A percentile compares a stretch with the other conserved stretches of the same genome.
These are phyloP conservation scores for Numida meleagris DNA, from an alignment of 2,113 vertebrate genomes.

Conservation along the genomic window DNA sequence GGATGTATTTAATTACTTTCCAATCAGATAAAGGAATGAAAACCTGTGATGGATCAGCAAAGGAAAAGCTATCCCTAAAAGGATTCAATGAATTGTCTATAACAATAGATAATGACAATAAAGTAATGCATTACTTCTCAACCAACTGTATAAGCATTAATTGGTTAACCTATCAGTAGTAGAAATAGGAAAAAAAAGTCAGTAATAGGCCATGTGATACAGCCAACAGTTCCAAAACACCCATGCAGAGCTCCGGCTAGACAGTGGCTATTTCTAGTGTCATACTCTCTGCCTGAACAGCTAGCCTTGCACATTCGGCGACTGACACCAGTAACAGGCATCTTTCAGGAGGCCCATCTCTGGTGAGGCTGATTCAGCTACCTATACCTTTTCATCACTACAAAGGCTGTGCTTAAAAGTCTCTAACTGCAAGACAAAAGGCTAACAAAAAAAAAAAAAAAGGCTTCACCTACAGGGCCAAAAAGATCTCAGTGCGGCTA, in stretches of 20 bases:
- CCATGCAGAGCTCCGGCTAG: background rate
- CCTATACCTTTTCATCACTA: background rate
- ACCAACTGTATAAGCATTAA: background rate
- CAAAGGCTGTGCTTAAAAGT: background rate
- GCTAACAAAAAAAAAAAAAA: background rate
- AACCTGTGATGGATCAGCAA: background rate
- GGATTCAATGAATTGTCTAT: background rate
- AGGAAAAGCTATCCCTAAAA: background rate
- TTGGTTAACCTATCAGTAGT: background rate
- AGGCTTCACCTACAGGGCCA: background rate
- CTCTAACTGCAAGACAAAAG: background rate
- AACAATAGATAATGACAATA: background rate
- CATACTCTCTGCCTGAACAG: background rate
- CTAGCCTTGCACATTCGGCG: background rate
- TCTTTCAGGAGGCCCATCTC: background rate
- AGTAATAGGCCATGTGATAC: background rate
- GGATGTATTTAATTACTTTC: conserved; percentile 1
- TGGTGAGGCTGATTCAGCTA: background rate
- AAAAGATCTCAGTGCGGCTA: background rate
- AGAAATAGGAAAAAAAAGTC: background rate
- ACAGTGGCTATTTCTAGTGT: background rate
- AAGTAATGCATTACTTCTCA: background rate
- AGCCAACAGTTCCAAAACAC: background rate
- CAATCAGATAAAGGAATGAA: conserved; percentile 9
- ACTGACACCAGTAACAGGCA: accelerated